Conservation (phyloP, 2,888 invertebrate species). For the Nemurella pictetii region DNA sequence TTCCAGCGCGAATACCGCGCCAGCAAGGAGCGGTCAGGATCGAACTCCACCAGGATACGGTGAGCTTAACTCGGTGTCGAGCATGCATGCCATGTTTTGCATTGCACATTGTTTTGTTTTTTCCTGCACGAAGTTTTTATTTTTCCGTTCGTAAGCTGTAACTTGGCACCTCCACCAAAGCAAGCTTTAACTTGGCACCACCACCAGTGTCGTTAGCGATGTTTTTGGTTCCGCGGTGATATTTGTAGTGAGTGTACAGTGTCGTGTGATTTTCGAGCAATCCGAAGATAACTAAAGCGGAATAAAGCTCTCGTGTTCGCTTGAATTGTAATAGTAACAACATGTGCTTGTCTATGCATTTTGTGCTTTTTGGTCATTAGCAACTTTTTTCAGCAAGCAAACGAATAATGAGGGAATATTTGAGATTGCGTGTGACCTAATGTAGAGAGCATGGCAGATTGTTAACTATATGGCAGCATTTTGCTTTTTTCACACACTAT, state of each 20-base stretch:
- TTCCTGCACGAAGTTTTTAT: background rate
- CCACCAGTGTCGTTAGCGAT: background rate
- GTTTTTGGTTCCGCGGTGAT: background rate
- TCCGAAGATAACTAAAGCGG: too few relatives aligned
- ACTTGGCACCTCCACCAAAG: background rate
- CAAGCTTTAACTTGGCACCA: background rate
- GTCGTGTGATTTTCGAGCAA: too few relatives aligned
- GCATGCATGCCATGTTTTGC: background rate
- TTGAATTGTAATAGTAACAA: background rate
- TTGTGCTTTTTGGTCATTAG: too few relatives aligned
- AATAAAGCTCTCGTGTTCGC: background rate
- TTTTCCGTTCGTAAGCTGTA: too few relatives aligned
- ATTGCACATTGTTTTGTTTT: background rate
- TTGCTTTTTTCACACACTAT: too few relatives aligned
- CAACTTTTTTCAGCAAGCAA: too few relatives aligned
- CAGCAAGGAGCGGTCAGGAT: slow-evolving; percentile 55
- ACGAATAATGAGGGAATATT: too few relatives aligned
- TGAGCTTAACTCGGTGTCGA: slow-evolving; percentile 47
- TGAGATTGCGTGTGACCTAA: too few relatives aligned
- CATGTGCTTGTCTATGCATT: too few relatives aligned
- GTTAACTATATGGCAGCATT: too few relatives aligned
- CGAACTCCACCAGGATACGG: slow-evolving; percentile 72
- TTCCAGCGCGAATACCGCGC: slow-evolving; percentile 60
- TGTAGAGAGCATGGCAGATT: too few relatives aligned
- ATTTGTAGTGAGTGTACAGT: background rate